Evolutionary conservation across 1,140 invertebrate genomes (phyloP).

Genomic region (Meteorus sp.): DNA sequence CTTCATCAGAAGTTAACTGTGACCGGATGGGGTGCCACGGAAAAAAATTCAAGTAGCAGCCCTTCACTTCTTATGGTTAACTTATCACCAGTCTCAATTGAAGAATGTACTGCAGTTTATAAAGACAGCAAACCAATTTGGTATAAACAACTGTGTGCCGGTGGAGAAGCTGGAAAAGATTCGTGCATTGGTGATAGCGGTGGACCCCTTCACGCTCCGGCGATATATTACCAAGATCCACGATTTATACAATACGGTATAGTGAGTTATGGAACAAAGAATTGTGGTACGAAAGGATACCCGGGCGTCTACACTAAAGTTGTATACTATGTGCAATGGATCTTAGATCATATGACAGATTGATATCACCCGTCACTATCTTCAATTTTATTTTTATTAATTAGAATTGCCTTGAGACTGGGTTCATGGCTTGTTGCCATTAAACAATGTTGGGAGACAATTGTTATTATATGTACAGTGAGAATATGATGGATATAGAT

Average conservation of each 20-base stretch:
- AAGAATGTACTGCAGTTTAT: constrained; percentile 50
- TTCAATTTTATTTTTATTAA: too few relatives aligned
- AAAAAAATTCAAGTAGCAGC: constrained; percentile 34
- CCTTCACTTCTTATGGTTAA: constrained; percentile 56
- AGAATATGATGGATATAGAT: too few relatives aligned
- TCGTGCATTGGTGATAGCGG: constrained; percentile 50
- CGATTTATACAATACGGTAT: constrained; percentile 53
- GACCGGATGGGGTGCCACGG: constrained; percentile 62
- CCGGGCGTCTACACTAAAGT: constrained; percentile 68
- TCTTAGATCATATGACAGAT: constrained; percentile 39
- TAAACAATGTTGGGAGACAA: not conserved
- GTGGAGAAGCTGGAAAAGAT: constrained; percentile 54
- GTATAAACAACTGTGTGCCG: constrained; percentile 60
- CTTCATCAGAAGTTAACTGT: constrained; percentile 46
- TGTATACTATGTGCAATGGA: constrained; percentile 61
- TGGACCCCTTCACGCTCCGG: constrained; percentile 43
- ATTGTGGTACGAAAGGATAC: constrained; percentile 59
- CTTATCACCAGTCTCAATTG: constrained; percentile 52
- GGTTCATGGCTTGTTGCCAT: too few relatives aligned
- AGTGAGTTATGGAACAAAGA: constrained; percentile 64
- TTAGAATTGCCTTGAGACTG: too few relatives aligned
- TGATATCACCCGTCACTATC: not conserved
- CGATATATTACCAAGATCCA: constrained; percentile 7
- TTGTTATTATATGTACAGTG: too few relatives aligned
- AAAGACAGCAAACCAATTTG: constrained; percentile 32